Conservation (phyloP, 1,140 invertebrate species). For the Ceratitis capitata region DNA sequence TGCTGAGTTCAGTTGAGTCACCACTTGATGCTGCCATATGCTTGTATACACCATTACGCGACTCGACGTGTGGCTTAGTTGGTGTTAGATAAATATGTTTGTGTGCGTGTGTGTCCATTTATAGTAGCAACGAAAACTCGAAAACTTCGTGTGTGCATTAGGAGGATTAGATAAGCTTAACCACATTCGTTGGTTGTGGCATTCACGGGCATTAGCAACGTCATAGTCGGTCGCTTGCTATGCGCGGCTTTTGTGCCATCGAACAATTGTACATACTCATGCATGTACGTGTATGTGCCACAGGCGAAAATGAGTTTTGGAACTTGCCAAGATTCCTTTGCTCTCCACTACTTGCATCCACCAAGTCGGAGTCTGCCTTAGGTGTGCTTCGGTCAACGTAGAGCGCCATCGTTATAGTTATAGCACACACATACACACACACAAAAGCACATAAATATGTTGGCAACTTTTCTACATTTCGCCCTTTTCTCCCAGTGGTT, state of each 20-base stretch:
- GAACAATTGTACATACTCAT: not conserved
- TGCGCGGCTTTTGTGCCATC: not conserved
- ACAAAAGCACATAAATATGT: not conserved
- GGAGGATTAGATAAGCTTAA: slow-evolving; percentile 25
- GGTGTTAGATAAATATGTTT: not conserved
- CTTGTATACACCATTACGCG: not conserved
- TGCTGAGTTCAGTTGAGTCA: too few species aligned
- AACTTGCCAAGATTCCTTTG: not conserved
- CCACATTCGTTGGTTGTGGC: not conserved
- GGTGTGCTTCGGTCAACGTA: not conserved
- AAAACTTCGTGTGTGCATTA: slow-evolving; percentile 5
- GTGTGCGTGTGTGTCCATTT: not conserved
- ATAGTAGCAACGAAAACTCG: not conserved
- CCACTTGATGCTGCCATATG: not conserved
- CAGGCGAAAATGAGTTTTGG: not conserved
- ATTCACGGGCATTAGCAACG: not conserved
- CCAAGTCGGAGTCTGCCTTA: not conserved
- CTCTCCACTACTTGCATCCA: not conserved
- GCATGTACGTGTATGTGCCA: not conserved
- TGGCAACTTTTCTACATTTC: not conserved
- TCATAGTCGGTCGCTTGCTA: not conserved
- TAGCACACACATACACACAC: not conserved
- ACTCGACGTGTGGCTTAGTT: not conserved
- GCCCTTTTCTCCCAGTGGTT: slow-evolving; percentile 8
- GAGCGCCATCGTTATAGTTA: not conserved